Percentiles rank a stretch among this genome's conserved stretches.
These are phyloP conservation scores for Clytia hemisphaerica DNA, from an alignment of 30 jellyfish, hydroid and myxozoan species.

Conservation along the genomic window DNA sequence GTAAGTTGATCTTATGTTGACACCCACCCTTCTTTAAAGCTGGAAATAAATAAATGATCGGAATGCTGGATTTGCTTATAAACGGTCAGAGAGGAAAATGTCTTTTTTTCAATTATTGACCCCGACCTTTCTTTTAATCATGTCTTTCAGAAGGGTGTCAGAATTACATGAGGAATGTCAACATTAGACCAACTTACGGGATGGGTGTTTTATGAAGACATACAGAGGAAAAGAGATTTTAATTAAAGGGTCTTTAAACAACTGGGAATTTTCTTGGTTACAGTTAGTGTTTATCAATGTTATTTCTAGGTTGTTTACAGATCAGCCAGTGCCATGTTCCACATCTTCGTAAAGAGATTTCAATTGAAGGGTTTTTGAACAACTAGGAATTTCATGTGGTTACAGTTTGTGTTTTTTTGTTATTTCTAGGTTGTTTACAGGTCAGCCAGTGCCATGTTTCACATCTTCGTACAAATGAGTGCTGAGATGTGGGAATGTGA, in stretches of 20 bases:
- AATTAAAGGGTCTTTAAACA: not conserved
- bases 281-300: not conserved
- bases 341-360: constrained; percentile 73
- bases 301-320: constrained; percentile 67
- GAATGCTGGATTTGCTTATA: not conserved
- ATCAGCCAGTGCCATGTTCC: constrained; percentile 87
- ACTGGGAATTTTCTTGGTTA: not conserved
- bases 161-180: too few species aligned
- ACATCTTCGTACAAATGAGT: constrained; percentile 84
- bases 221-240: too few species aligned
- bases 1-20: not conserved
- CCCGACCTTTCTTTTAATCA: too few species aligned
- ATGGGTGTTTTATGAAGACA: too few species aligned
- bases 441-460: constrained; percentile 87
- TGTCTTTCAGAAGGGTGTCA: too few species aligned
- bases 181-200: too few species aligned
- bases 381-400: too few species aligned
- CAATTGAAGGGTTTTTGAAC: too few species aligned
- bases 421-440: constrained; percentile 67
- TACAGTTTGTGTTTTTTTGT: not conserved
- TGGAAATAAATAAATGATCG: not conserved
- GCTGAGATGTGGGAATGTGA: constrained; percentile 98
- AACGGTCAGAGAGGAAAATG: too few species aligned
- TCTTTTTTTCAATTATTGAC: too few species aligned
- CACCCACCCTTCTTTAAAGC: not conserved